Evolutionary conservation across 2,888 invertebrate genomes (phyloP).

Genomic region (Xylota segnis): DNA sequence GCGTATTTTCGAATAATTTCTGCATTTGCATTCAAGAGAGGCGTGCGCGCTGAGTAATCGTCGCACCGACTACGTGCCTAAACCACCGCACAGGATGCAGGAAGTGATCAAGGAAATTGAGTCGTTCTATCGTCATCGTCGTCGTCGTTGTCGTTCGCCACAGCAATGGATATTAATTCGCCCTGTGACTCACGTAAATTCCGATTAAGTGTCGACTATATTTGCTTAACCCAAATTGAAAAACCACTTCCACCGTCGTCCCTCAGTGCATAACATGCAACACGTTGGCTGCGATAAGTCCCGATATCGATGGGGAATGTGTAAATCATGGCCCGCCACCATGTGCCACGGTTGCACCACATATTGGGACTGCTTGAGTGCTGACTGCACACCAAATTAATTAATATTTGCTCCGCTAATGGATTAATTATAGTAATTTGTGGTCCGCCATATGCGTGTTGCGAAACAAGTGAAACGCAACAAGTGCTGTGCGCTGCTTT

Average conservation of each 20-base stretch:
- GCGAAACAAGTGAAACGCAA: too few relatives aligned
- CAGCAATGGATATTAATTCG: conserved; percentile 22
- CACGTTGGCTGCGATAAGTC: conserved; percentile 20
- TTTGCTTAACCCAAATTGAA: conserved; percentile 61
- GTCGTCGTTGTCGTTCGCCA: too few relatives aligned
- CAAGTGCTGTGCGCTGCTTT: background rate
- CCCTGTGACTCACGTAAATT: conserved; percentile 7
- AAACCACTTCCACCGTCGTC: conserved; percentile 49
- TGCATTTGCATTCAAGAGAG: conserved; percentile 61
- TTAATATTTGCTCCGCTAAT: conserved; percentile 25
- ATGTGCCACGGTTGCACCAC: background rate
- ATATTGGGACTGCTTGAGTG: conserved; percentile 21
- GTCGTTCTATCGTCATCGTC: background rate
- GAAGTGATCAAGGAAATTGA: conserved; percentile 66
- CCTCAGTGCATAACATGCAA: conserved; percentile 37
- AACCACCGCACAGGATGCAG: conserved; percentile 48
- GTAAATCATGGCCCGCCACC: conserved; percentile 1
- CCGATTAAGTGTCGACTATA: conserved; percentile 40
- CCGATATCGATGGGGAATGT: conserved; percentile 4
- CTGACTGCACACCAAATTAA: conserved; percentile 14
- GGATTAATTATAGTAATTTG: conserved; percentile 50
- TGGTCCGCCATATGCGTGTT: background rate
- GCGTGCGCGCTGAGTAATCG: conserved; percentile 34
- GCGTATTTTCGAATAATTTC: conserved; percentile 28
- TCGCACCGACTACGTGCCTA: conserved; percentile 41